phyloP scores from a whole-genome alignment of 2,113 vertebrate species.

The Caretta caretta region DNA sequence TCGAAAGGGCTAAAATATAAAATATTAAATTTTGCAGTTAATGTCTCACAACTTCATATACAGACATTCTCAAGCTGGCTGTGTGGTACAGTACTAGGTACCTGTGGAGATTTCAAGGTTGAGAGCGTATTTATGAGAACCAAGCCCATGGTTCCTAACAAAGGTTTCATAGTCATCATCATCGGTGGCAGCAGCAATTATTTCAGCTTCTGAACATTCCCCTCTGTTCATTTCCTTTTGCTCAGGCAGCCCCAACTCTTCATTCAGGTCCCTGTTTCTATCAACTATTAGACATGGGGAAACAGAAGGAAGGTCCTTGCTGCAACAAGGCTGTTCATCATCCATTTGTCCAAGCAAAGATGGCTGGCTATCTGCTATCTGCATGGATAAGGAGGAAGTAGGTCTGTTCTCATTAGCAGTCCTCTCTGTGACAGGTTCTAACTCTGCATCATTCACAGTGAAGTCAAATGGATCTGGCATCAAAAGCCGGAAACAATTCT shows the following conservation, averaged over 20 bases:
- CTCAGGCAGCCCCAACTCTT: not conserved
- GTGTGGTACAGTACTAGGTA: constrained; percentile 38
- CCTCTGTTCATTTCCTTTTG: not conserved
- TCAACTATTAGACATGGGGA: not conserved
- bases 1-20: not conserved
- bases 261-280: not conserved
- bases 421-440: fast-evolving
- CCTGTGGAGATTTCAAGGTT: constrained; percentile 87
- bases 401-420: not conserved
- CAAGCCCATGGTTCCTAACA: constrained; percentile 88
- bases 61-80: not conserved
- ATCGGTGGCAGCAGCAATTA: fast-evolving
- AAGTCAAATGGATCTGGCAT: constrained; percentile 82
- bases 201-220: fast-evolving
- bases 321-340: constrained; percentile 89
- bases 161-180: constrained; percentile 77
- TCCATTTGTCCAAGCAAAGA: not conserved
- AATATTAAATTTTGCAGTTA: not conserved
- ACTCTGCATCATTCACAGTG: not conserved
- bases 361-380: not conserved
- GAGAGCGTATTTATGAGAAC: constrained; percentile 90
- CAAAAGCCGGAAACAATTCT: constrained; percentile 89
- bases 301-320: constrained; percentile 78
- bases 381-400: not conserved
- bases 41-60: not conserved